A percentile compares a stretch with the other conserved stretches of the same genome.
Evolutionary conservation across 2,888 invertebrate species (phyloP).

Genomic region (Drosophila mimetica): DNA sequence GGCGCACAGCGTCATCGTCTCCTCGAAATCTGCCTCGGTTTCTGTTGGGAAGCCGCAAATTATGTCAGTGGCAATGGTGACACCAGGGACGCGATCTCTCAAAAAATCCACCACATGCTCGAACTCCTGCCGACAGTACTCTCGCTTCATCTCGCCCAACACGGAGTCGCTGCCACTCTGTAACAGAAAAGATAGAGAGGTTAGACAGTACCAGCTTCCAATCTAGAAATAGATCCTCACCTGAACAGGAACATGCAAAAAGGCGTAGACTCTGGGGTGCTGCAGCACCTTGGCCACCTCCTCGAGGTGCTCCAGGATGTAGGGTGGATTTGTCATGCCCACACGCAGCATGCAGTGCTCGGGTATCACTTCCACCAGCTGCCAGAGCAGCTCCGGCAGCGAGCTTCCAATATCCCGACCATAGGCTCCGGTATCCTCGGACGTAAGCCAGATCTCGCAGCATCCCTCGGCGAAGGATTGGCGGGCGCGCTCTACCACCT

Average conservation of each 20-base stretch:
- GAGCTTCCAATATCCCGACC: slow-evolving; percentile 96
- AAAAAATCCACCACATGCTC: slow-evolving; percentile 94
- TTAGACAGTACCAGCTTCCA: accelerated
- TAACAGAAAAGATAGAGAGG: not conserved
- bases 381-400: slow-evolving; percentile 93
- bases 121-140: slow-evolving; percentile 96
- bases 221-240: slow-evolving; percentile 12
- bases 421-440: slow-evolving; percentile 99
- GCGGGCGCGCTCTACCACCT: slow-evolving; percentile 93
- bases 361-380: slow-evolving; percentile 89
- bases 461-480: slow-evolving; percentile 97
- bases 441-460: slow-evolving; percentile 98
- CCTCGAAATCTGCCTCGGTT: slow-evolving; percentile 94
- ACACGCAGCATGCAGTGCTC: slow-evolving; percentile 92
- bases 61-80: slow-evolving; percentile 98
- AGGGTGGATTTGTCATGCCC: slow-evolving; percentile 99
- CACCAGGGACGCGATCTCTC: slow-evolving; percentile 91
- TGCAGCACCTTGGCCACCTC: slow-evolving; percentile 94
- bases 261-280: slow-evolving; percentile 96
- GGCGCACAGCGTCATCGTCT: slow-evolving; percentile 92
- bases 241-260: slow-evolving; percentile 98
- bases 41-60: slow-evolving; percentile 99
- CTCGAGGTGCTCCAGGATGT: slow-evolving; percentile 96
- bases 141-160: slow-evolving; percentile 97
- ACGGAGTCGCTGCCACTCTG: slow-evolving; percentile 97